Base-by-base conservation (phyloP, 2,888 invertebrate genomes). In the Chloroclystis v-ata region DNA sequence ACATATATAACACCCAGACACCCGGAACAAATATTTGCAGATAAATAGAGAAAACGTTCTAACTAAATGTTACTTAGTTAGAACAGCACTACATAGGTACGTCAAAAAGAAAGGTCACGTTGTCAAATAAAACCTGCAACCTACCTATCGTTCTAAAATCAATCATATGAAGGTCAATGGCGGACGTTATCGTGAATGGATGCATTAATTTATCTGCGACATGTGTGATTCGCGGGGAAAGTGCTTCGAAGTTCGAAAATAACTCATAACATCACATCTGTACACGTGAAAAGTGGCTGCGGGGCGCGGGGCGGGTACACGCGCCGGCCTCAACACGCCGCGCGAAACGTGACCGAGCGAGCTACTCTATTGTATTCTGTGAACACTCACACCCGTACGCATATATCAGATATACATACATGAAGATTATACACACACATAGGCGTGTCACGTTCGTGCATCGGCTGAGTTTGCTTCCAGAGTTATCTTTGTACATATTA, bases 281-380 rank as follows among this genome's bases (percentile, higher is more conserved):
- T 49, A 67, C 69, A 74, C 75, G 76, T 71, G 77, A 72, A 61
- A 54, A 20, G 48, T 38, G 43, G 59, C 38, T 49, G 43, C 53
- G 49, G 49, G 37, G 49, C 38, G 57, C 51, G 54, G 56, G 52
- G 63, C 54, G 56, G 58, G 60, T 57, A 67, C 66, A 67, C 73
- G 72, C 69, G 72, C 69, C 63, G 74, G 65, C 71, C 70, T 69
- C 74, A 67, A 77, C 82, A 82, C 82, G 78, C 80, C 85, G 72
- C 74, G 72, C 64, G 51, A 78, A 85, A 86, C 86, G 86, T 86
- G 85, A 85, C 82, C 65, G 61, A 16, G 11, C n/a, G 10, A 1
- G 11, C 2, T 11, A 35, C 35, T 35, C 10, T 24, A 1, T n/a
- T 20, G 32, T 35, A 24, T 20, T 35, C 35, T 35, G 35, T 35